Conservation (phyloP, 2,113 vertebrate genomes). For the Edolisoma coerulescens region DNA sequence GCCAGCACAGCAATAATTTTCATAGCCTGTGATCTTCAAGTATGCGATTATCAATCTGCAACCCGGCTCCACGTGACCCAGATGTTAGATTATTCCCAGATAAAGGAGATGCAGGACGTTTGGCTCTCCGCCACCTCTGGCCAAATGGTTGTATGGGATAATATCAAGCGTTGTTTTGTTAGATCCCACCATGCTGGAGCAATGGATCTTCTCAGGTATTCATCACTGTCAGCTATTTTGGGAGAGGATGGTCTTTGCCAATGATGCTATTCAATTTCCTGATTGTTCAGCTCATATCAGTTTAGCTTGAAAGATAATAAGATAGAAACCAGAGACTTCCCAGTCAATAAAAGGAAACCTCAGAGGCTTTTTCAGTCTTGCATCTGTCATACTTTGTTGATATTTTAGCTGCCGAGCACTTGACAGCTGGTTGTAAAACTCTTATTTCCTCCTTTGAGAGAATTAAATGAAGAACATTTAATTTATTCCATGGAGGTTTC, state of each 20-base stretch:
- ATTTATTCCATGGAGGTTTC: constrained; percentile 16
- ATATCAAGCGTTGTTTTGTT: not conserved
- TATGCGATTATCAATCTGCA: constrained; percentile 22
- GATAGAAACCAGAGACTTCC: constrained; percentile 28
- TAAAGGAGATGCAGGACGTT: not conserved
- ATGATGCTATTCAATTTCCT: not conserved
- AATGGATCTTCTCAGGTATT: not conserved
- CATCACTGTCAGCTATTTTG: not conserved
- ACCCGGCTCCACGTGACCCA: not conserved
- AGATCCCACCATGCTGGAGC: not conserved
- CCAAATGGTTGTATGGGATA: not conserved
- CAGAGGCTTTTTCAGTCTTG: constrained; percentile 50
- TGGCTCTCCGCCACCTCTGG: not conserved
- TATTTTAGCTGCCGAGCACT: constrained; percentile 49
- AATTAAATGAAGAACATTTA: constrained; percentile 42
- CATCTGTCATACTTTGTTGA: constrained; percentile 51
- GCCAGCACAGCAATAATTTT: constrained; percentile 50
- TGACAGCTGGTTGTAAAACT: constrained; percentile 57
- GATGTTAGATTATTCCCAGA: not conserved
- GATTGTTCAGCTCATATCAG: not conserved
- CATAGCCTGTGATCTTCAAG: constrained; percentile 43
- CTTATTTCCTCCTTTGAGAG: not conserved
- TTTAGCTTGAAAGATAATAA: constrained; percentile 51
- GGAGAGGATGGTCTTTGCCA: not conserved
- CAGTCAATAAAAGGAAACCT: constrained; percentile 56